A percentile compares a stretch with the other conserved stretches of the same genome.
Evolutionary conservation across 2,113 vertebrate genomes (phyloP).

Genomic region (Tyto alba): DNA sequence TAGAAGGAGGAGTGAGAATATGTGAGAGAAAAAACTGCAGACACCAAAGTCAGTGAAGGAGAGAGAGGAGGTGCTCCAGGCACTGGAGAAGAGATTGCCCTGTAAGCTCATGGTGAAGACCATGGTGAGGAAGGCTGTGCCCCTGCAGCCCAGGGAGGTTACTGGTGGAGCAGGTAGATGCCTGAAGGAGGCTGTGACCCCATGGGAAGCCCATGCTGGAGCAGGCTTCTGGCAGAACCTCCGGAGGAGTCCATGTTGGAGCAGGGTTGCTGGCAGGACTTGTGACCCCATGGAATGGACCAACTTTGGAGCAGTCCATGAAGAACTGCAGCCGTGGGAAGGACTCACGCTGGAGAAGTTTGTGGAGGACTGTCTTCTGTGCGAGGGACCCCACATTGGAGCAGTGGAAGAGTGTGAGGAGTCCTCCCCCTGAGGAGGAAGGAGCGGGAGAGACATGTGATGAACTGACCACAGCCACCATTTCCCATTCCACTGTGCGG

Average conservation of each 20-base stretch:
- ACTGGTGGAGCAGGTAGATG: background rate
- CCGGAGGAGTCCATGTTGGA: background rate
- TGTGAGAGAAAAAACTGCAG: background rate
- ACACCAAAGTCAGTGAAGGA: background rate
- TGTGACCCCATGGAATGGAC: background rate
- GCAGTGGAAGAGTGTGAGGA: background rate
- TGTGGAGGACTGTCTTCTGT: background rate
- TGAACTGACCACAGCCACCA: background rate
- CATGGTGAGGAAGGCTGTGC: too few relatives aligned
- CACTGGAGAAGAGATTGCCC: background rate
- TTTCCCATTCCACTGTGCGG: background rate
- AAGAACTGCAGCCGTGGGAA: background rate
- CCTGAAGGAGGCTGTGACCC: background rate
- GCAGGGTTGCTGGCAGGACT: background rate
- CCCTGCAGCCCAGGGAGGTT: background rate
- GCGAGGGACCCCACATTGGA: background rate
- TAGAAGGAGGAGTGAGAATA: background rate
- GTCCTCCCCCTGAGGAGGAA: background rate
- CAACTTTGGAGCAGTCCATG: background rate
- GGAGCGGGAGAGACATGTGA: background rate
- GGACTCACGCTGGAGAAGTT: background rate
- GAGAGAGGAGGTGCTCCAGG: background rate
- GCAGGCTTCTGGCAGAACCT: background rate
- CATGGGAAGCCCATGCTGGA: background rate
- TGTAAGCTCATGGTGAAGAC: background rate